Evolutionary conservation across 2,888 invertebrate species (phyloP).

Genomic region (Chelonus formosanus): DNA sequence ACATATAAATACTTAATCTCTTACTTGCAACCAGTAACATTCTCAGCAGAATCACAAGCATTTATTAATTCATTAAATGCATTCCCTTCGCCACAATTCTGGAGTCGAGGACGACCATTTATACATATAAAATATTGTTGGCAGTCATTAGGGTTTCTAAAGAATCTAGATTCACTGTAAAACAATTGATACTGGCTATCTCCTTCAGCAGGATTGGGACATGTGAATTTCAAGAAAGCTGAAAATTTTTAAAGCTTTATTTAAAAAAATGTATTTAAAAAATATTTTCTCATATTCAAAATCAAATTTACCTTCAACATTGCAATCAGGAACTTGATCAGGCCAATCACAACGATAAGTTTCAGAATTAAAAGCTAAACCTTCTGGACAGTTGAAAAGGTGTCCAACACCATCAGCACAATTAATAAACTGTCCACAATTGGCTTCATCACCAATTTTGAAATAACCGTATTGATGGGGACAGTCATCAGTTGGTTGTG

Average conservation of each 20-base stretch:
- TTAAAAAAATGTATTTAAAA: background rate
- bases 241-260: conserved; percentile 49
- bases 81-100: conserved; percentile 78
- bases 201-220: conserved; percentile 66
- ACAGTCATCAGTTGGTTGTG: conserved; percentile 79
- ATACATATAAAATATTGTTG: conserved; percentile 84
- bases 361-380: conserved; percentile 78
- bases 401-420: conserved; percentile 82
- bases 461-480: conserved; percentile 87
- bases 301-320: conserved; percentile 75
- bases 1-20: conserved; percentile 18
- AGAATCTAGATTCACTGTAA: conserved; percentile 66
- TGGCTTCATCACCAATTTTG: conserved; percentile 72
- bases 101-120: conserved; percentile 76
- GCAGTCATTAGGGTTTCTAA: conserved; percentile 74
- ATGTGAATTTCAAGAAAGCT: conserved; percentile 82
- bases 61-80: conserved; percentile 80
- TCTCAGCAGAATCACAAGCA: conserved; percentile 80
- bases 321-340: conserved; percentile 81
- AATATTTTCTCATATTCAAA: background rate
- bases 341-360: conserved; percentile 88
- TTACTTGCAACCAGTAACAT: conserved; percentile 76
- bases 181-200: conserved; percentile 63
- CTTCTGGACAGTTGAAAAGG: conserved; percentile 82
- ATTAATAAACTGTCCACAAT: conserved; percentile 84